Evolutionary conservation across 2,113 vertebrate species (phyloP), one percentile per base, ranked within the genome.

Genomic region (Zapus hudsonius): DNA sequence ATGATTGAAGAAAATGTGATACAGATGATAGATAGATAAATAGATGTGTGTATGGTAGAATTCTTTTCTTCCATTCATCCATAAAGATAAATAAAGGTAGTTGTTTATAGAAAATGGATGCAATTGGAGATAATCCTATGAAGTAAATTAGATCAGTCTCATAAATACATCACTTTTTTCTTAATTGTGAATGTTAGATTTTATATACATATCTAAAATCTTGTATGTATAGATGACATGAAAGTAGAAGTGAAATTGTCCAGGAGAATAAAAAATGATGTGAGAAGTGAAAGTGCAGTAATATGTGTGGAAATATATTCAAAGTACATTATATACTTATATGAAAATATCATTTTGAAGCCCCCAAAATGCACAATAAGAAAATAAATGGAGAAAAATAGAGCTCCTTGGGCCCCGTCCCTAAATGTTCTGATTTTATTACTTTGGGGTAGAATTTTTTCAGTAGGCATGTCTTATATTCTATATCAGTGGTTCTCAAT

Each of bases 361-460:
- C 23, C 15, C 61, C 23, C 36, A 8, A 1, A n/a, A 17, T 27
- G 2, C 15, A 84, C 7, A 36, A 19, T 25, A 31, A 55, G n/a
- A 36, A 52, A 69, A 10, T 6, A 52, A 36, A 0, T 0, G 17
- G 61, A 33, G n/a, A 6, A 63, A 75, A 87, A 42, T 57, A 52
- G 23, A n/a, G 15, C 29, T 83, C 44, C 31, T 5, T 61, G 66
- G 31, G 31, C 16, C 6, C 11, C 40, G 52, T 8, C 40, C 40
- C 16, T 64, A 78, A 3, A 75, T 55, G 78, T 47, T 44, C 69
- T 84, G 55, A 92, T 59, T 90, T 78, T n/a, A 85, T 88, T 74
- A 44, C n/a, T 87, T 40, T 64, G 31, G 31, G 33, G 22, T 44
- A 7, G 42, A 42, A 3, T 87, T 76, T 70, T 78, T 73, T 67